Conservation (phyloP, 2,888 invertebrate genomes). For the Cremastobaeus sp. region DNA sequence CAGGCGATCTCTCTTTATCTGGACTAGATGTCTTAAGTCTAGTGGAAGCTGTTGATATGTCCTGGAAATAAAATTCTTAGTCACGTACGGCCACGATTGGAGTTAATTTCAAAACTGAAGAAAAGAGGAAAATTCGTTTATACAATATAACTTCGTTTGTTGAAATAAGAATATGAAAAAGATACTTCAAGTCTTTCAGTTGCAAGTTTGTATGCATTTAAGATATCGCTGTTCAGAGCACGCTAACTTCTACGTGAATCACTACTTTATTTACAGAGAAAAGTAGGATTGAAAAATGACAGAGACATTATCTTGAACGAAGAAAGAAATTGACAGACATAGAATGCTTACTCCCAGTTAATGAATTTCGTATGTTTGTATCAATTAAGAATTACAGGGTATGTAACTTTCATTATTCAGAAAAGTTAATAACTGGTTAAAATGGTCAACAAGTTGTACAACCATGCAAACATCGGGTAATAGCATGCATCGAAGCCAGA, state of each 20-base stretch:
- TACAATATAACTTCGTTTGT: no score
- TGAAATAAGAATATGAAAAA: constrained; percentile 8
- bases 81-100: no score
- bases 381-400: neutral
- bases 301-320: no score
- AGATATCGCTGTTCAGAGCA: neutral
- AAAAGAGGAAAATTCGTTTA: no score
- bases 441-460: constrained; percentile 21
- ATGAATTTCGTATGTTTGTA: neutral
- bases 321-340: no score
- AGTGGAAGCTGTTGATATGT: constrained; percentile 59
- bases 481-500: constrained; percentile 50
- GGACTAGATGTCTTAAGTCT: constrained; percentile 67
- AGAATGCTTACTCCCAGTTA: neutral
- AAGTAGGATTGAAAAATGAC: no score
- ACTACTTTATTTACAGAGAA: constrained; percentile 37
- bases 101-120: no score
- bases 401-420: neutral
- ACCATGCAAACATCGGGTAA: constrained; percentile 51
- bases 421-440: constrained; percentile 33
- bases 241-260: constrained; percentile 26
- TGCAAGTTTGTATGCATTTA: no score
- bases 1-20: constrained; percentile 63
- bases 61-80: constrained; percentile 62
- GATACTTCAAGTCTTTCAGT: no score